Evolutionary conservation across 2,113 vertebrate species (phyloP), one percentile per base, ranked within the genome.

Genomic region (Indri indri): DNA sequence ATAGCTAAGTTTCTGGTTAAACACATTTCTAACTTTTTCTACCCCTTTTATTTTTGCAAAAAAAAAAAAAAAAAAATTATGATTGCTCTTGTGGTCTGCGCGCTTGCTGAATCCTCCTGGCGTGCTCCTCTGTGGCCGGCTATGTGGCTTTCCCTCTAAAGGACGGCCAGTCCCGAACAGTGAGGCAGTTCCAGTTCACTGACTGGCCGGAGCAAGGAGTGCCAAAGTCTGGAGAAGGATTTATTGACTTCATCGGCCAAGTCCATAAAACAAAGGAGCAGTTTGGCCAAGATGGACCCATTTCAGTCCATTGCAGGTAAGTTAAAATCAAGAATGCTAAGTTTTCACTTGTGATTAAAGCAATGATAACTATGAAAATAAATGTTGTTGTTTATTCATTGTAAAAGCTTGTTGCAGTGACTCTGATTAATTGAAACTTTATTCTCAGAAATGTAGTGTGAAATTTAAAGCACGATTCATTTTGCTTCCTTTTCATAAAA

Each of bases 231-330:
- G 99, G 99, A 98, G 99, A 99, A 99, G 99, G 99, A 94, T 99
- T 99, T 98, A 99, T 99, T 97, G 99, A 99, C 98, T 99, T 99
- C 98, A 99, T 99, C 30, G 99, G 99, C 96, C 99, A 99, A 99
- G 99, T 99, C 45, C 99, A 99, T 99, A 99, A 99, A 99, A 99
- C 99, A 94, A 99, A 99, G 98, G 99, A 99, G 97, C 99, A 99
- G 97, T 99, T 99, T 97, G 99, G 99, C 97, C 99, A 99, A 98
- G 99, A 99, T 90, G 99, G 99, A 91, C 99, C 99, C n/a, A 99
- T 99, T 98, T 99, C 99, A 70, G 99, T 99, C 97, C 99, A 99
- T 92, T 99, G 99, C 99, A 99, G 99, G 99, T 99, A 97, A 99
- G 99, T 96, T 45, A 96, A 86, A 86, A 91, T 89, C 74, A 93